Conservation (phyloP, 2,113 vertebrate species). For the Eurystomus gularis region DNA sequence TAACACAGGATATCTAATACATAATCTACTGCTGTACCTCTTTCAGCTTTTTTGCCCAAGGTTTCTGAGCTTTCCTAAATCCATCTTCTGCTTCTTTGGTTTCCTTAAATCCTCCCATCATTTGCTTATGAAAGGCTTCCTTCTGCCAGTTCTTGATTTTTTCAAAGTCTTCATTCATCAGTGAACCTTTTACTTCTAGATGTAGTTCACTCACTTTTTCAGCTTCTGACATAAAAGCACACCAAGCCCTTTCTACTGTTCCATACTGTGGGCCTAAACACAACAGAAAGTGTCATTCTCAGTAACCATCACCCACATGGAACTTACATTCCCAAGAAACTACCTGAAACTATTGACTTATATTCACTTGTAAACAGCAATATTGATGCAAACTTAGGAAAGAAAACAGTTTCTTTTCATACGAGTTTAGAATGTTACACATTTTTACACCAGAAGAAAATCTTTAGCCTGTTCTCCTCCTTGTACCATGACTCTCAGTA, state of each 20-base stretch:
- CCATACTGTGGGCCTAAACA: conserved; percentile 93
- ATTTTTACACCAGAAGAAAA: not conserved
- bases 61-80: conserved; percentile 98
- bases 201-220: conserved; percentile 97
- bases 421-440: not conserved
- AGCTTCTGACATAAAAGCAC: conserved; percentile 89
- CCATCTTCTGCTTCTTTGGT: conserved; percentile 96
- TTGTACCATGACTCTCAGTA: not conserved
- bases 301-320: conserved; percentile 44
- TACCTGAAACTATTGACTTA: conserved; percentile 15
- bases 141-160: conserved; percentile 99
- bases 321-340: conserved; percentile 47
- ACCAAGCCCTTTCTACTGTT: conserved; percentile 92
- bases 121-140: conserved; percentile 96
- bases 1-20: conserved; percentile 49
- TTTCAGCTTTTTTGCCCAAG: conserved; percentile 98
- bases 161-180: conserved; percentile 97
- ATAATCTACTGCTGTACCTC: conserved; percentile 81
- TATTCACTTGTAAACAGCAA: conserved; percentile 13
- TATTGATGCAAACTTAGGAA: not conserved
- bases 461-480: not conserved
- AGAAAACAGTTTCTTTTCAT: not conserved
- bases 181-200: conserved; percentile 87
- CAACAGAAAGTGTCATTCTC: conserved; percentile 52
- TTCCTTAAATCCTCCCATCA: conserved; percentile 98